Percentiles rank a stretch among this genome's conserved stretches.
phyloP scores from a whole-genome alignment of 2,888 invertebrate genomes.

The Lepidochitona cinerea region DNA sequence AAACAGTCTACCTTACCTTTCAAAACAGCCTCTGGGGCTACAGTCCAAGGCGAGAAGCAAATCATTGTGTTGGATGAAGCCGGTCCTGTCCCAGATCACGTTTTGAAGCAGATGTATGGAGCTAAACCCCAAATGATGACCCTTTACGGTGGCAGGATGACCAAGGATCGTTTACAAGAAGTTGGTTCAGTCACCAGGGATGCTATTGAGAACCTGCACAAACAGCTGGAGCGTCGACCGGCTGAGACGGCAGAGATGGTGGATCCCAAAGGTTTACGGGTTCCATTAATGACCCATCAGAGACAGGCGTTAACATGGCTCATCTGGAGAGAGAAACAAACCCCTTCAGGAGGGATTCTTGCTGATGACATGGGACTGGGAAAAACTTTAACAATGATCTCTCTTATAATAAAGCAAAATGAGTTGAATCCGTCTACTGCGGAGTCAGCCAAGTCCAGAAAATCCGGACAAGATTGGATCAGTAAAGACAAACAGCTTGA shows the following conservation, averaged over 20 bases:
- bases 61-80: slow-evolving; percentile 48
- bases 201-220: slow-evolving; percentile 64
- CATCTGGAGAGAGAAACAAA: slow-evolving; percentile 88
- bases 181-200: slow-evolving; percentile 64
- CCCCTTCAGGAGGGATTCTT: slow-evolving; percentile 88
- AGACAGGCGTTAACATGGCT: slow-evolving; percentile 90
- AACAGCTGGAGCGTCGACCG: slow-evolving; percentile 64
- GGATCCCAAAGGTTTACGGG: slow-evolving; percentile 74
- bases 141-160: slow-evolving; percentile 68
- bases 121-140: slow-evolving; percentile 57
- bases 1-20: slow-evolving; percentile 6
- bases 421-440: slow-evolving; percentile 39
- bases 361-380: slow-evolving; percentile 75
- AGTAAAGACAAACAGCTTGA: slow-evolving; percentile 52
- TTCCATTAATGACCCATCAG: slow-evolving; percentile 86
- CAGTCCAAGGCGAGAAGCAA: slow-evolving; percentile 35
- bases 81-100: slow-evolving; percentile 52
- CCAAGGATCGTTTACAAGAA: slow-evolving; percentile 53
- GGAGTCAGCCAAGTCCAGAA: slow-evolving; percentile 17
- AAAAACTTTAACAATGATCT: slow-evolving; percentile 73
- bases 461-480: slow-evolving; percentile 34
- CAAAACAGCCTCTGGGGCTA: slow-evolving; percentile 21
- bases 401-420: slow-evolving; percentile 69
- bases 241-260: slow-evolving; percentile 70
- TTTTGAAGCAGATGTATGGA: slow-evolving; percentile 61